Evolutionary conservation across 2,797 vertebrate genomes (phyloP).

Genomic region (Prunella strophiata): DNA sequence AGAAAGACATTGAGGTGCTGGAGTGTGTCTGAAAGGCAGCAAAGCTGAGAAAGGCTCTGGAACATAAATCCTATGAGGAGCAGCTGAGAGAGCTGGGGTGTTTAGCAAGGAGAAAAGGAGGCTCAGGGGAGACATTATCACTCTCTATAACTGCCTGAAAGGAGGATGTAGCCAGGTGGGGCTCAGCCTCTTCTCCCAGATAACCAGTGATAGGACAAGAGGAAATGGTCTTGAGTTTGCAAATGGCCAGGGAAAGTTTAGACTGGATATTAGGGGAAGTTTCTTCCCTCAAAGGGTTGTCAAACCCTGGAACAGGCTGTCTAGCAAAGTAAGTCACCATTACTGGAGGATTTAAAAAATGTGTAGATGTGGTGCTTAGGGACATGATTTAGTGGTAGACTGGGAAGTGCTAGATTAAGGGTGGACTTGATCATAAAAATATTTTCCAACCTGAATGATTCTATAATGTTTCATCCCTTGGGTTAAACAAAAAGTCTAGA

Average conservation of each 20-base stretch:
- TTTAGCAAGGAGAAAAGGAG: not conserved
- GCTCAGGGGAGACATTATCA: not conserved
- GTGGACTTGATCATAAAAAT: not conserved
- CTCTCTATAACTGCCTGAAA: not conserved
- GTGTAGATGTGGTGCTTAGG: not conserved
- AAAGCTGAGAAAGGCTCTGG: not conserved
- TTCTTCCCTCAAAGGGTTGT: not conserved
- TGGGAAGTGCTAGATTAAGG: not conserved
- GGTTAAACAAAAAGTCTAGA: not conserved
- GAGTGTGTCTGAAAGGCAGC: rapidly evolving
- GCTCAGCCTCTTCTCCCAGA: not conserved
- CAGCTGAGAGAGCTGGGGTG: not conserved
- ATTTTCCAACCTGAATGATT: not conserved
- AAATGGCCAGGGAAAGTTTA: not conserved
- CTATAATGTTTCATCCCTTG: not conserved
- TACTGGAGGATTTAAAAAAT: not conserved
- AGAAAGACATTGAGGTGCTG: not conserved
- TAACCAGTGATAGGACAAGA: not conserved
- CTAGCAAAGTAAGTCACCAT: not conserved
- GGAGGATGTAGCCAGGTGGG: not conserved
- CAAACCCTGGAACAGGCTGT: not conserved
- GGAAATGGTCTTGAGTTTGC: not conserved
- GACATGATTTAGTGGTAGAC: not conserved
- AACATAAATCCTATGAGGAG: not conserved
- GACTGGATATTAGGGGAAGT: not conserved